Evolutionary conservation across 2,888 invertebrate species (phyloP).

Genomic region (Sminthurinus aureus): DNA sequence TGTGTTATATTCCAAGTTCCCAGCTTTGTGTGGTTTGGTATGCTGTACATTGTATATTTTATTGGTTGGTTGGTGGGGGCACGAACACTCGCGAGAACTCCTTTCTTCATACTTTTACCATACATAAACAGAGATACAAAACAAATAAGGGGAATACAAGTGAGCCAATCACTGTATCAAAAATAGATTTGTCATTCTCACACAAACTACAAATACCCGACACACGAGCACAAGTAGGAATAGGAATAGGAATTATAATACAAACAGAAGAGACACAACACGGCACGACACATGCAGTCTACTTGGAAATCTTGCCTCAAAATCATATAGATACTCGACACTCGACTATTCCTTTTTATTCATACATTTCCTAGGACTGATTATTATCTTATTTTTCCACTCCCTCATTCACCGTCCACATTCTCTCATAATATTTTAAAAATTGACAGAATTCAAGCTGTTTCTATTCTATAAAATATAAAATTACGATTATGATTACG

Average conservation of each 20-base stretch:
- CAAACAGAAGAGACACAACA: not conserved
- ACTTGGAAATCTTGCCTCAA: conserved; percentile 21
- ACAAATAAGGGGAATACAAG: not conserved
- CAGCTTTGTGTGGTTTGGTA: too few relatives aligned
- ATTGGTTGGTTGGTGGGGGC: not conserved
- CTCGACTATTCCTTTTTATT: not conserved
- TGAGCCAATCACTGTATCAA: conserved; percentile 39
- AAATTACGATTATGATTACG: not conserved
- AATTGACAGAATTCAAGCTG: not conserved
- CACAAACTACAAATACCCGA: not conserved
- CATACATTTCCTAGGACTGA: conserved; percentile 13
- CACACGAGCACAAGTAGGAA: not conserved
- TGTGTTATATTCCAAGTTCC: not conserved
- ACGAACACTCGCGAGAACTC: not conserved
- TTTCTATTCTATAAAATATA: not conserved
- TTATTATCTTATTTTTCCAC: conserved; percentile 33
- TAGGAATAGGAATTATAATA: not conserved
- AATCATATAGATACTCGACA: conserved; percentile 2
- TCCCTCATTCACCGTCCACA: not conserved
- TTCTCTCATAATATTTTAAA: not conserved
- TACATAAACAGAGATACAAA: not conserved
- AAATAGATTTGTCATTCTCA: conserved; percentile 42
- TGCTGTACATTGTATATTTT: too few relatives aligned
- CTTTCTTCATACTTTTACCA: not conserved
- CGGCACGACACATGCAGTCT: not conserved